Evolutionary conservation across 92 coral and sea anemone species (phyloP), one percentile per base, ranked within the genome.

Genomic region (Chrysogorgia sp.): DNA sequence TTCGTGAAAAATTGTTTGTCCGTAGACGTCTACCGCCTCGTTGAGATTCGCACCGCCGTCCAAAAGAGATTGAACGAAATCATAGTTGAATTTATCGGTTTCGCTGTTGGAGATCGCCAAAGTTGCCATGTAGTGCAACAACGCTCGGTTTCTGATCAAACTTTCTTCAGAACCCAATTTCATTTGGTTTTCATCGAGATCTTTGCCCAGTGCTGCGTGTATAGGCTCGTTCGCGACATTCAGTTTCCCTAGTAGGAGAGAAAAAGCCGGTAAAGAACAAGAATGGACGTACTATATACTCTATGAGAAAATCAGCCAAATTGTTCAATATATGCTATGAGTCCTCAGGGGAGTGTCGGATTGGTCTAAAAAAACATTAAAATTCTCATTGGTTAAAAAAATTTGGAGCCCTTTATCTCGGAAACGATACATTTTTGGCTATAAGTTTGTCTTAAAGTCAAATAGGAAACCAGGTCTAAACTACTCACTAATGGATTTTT

Each of bases 1-100:
- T 80, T 94, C 97, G 75, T 94, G 98, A 66, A 94, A 75, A 3
- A 92, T 65, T 0, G 94, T 87, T 81, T 94, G 98, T 10, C 98
- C 98, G 65, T 94, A 91, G 32, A 92, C 82, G 81, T 94, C 98
- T 25, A 71, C 77, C 17, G 90, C 85, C 10, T 86, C 86, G 75
- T 85, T 89, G 3, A 90, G 70, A 20, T 86, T 79, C 20, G 97
- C 98, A 19, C 98, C 98, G 26, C 84, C 86, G 34, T 83, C 81
- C 35, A 94, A 80, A 24, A 94, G 74, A 22, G 97, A 89, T 22
- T 89, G 90, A 0, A 94, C 97, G 71, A 94, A 94, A 40, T 94
- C 97, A 52, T 91, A 81, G 22, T 91, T 96, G 5, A 94, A 89
- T 1, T 84, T 83, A 48, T 91, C 97, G 19, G 88, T 83, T 17